Conservation (phyloP, 2,888 invertebrate species). For the Drosophila aldrichi region DNA sequence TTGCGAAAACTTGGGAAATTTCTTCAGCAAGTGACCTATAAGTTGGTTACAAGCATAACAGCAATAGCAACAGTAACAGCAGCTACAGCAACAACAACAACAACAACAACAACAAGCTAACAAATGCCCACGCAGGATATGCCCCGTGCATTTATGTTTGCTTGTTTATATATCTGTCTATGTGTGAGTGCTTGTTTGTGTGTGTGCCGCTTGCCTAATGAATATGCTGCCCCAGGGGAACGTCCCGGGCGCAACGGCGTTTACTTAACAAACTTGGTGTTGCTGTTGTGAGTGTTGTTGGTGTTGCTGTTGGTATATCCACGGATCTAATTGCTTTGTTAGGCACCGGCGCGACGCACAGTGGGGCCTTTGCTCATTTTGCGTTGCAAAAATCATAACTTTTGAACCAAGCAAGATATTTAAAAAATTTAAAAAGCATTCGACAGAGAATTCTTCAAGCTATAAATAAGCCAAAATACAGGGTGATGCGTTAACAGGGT, state of each 20-base stretch:
- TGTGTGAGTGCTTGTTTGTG: slow-evolving; percentile 2
- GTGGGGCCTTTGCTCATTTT: too few relatives aligned
- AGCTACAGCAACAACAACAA: slow-evolving; percentile 12
- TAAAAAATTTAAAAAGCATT: too few relatives aligned
- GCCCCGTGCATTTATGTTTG: slow-evolving; percentile 20
- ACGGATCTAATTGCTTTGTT: slow-evolving; percentile 77
- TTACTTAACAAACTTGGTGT: slow-evolving; percentile 71
- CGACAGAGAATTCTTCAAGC: too few relatives aligned
- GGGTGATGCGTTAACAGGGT: too few relatives aligned
- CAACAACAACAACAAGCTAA: slow-evolving; percentile 31
- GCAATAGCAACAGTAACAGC: slow-evolving; percentile 20
- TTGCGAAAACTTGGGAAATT: slow-evolving; percentile 61
- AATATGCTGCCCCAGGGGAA: slow-evolving; percentile 63
- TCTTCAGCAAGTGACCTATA: slow-evolving; percentile 71
- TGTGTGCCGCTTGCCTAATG: slow-evolving; percentile 59
- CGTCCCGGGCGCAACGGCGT: slow-evolving; percentile 43
- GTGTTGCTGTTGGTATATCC: slow-evolving; percentile 43
- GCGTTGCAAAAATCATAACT: too few relatives aligned
- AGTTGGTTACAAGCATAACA: slow-evolving; percentile 52
- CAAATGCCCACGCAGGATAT: slow-evolving; percentile 43
- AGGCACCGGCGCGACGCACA: slow-evolving; percentile 59
- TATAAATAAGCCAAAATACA: too few relatives aligned
- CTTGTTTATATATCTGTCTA: slow-evolving; percentile 1
- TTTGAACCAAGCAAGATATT: too few relatives aligned
- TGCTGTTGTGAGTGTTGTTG: slow-evolving; percentile 59